Evolutionary conservation across 2,113 vertebrate species (phyloP), one percentile per base, ranked within the genome.

Genomic region (Fregata magnificens): DNA sequence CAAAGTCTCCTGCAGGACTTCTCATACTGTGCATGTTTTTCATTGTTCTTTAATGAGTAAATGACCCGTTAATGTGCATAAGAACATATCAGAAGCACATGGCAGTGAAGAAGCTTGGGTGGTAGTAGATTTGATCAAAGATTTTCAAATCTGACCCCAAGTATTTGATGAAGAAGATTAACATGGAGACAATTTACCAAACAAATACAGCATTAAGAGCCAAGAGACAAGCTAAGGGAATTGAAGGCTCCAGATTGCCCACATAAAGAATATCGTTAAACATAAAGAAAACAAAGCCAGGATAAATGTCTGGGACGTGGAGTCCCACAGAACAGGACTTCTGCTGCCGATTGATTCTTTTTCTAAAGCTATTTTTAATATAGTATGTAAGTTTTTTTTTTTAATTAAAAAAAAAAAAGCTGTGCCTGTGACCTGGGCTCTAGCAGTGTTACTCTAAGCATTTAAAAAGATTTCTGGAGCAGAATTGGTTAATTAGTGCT

Each of bases 141-240:
- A 98, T 98, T 97, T 96, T 97, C 95, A 93, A 98, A 98, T 98
- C 97, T 98, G 98, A 98, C 97, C 98, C 96, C 95, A 97, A 96
- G 97, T 97, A 98, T 98, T 98, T 98, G 98, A 98, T 98, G 98
- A 98, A 97, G 96, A 98, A 98, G 98, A 98, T 98, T 98, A 98
- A 97, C 97, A 95, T 98, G 98, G 98, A 98, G 98, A 98, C 97
- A 98, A 98, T 98, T 98, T 98, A 98, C 97, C 97, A 97, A 98
- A 98, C 97, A 98, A 98, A 98, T 95, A 97, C 97, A 96, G 95
- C 90, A 96, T 96, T 97, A 97, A 98, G 97, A 98, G 92, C 97
- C 98, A 94, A 97, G 96, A 98, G 97, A 98, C 97, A 89, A 97
- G 96, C 96, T 97, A 87, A 95, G 96, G 98, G 98, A 98, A 98